Conservation (phyloP, 2,888 invertebrate genomes). For the Coelopa pilipes region DNA sequence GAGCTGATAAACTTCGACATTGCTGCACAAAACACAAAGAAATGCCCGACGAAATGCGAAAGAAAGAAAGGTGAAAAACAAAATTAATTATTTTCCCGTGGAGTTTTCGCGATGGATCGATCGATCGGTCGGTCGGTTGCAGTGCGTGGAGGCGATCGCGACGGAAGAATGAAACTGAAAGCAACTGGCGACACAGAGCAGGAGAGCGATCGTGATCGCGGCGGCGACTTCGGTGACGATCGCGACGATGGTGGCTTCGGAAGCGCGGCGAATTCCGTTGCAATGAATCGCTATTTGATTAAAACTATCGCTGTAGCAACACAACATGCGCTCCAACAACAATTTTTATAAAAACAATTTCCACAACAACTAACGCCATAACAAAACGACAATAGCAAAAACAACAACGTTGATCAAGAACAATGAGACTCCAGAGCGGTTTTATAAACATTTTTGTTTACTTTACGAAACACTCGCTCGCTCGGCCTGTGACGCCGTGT, state of each 20-base stretch:
- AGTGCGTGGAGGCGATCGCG: constrained; percentile 7
- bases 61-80: no score
- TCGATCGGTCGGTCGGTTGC: background rate
- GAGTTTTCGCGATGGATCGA: no score
- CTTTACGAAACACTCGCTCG: constrained; percentile 5
- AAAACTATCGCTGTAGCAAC: background rate
- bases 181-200: constrained; percentile 7
- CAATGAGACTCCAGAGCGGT: background rate
- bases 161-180: constrained; percentile 28
- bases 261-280: background rate
- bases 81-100: no score
- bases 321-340: no score
- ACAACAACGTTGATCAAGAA: constrained; percentile 10
- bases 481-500: background rate
- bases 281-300: constrained; percentile 23
- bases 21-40: background rate
- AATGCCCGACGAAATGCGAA: background rate
- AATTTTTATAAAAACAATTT: no score
- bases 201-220: no score
- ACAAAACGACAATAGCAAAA: background rate
- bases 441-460: constrained; percentile 27
- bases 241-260: background rate
- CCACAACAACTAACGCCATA: no score
- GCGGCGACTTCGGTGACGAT: background rate
- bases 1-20: constrained; percentile 30